These are phyloP conservation scores for Gastracanthus pulcherrimus DNA, from an alignment of 2,888 invertebrate genomes.

Conservation along the genomic window DNA sequence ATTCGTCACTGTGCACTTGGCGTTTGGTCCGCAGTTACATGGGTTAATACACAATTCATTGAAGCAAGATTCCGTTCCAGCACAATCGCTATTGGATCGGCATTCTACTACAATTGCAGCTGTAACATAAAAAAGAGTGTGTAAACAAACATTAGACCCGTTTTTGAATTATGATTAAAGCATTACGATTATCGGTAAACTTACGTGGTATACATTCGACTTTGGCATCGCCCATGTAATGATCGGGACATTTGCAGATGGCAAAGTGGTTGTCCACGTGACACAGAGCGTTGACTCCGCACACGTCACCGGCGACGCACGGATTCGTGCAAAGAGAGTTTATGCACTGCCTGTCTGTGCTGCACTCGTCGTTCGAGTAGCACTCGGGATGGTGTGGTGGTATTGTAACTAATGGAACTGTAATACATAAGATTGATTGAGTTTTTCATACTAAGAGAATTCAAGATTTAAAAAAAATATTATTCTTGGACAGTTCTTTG, in stretches of 20 bases:
- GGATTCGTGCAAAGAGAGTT: constrained; percentile 90
- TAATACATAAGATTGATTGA: constrained; percentile 16
- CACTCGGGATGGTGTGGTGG: constrained; percentile 82
- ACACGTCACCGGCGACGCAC: constrained; percentile 84
- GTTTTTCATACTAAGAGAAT: not conserved
- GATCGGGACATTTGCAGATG: constrained; percentile 89
- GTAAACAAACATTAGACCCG: no score
- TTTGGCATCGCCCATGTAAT: constrained; percentile 86
- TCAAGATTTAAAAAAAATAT: not conserved
- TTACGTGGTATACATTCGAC: constrained; percentile 89
- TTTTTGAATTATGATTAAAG: not conserved
- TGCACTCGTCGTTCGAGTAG: constrained; percentile 87
- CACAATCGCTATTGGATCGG: constrained; percentile 88
- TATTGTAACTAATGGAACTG: constrained; percentile 69
- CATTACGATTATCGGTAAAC: constrained; percentile 69
- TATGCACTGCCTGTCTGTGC: constrained; percentile 85
- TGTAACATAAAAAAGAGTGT: constrained; percentile 69
- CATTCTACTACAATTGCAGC: constrained; percentile 85
- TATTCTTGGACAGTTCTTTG: constrained; percentile 14
- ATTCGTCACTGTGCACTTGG: constrained; percentile 89
- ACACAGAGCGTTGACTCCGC: constrained; percentile 90
- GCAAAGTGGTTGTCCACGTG: constrained; percentile 87
- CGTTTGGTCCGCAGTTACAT: constrained; percentile 90
- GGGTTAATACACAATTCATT: constrained; percentile 89
- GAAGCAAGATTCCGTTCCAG: constrained; percentile 89